These are phyloP conservation scores for Drosophila rhopaloa DNA, from an alignment of 1,140 invertebrate genomes.

Conservation along the genomic window DNA sequence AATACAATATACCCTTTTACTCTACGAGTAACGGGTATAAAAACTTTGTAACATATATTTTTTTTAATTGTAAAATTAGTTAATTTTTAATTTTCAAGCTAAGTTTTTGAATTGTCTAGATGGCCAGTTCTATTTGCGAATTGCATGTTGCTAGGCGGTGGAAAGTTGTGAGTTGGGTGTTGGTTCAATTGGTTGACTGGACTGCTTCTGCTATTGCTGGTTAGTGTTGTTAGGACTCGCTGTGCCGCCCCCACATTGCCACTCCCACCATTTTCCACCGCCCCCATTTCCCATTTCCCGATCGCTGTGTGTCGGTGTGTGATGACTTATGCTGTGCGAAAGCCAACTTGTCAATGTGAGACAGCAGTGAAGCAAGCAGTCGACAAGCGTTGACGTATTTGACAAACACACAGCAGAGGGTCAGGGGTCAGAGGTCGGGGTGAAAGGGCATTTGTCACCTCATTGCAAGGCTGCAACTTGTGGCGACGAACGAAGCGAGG, in stretches of 20 bases:
- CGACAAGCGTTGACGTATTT: slow-evolving; percentile 80
- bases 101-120: neutral
- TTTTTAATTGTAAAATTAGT: neutral
- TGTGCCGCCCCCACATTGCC: neutral
- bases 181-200: slow-evolving; percentile 44
- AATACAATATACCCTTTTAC: no score
- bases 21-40: no score
- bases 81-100: no score
- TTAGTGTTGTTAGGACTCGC: slow-evolving; percentile 47
- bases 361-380: slow-evolving; percentile 69
- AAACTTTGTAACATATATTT: no score
- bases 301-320: slow-evolving; percentile 14
- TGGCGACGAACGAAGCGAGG: slow-evolving; percentile 36
- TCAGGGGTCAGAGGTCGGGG: slow-evolving; percentile 3
- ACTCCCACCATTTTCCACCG: neutral
- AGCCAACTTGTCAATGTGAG: slow-evolving; percentile 79
- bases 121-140: slow-evolving; percentile 12
- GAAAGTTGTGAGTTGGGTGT: slow-evolving; percentile 20
- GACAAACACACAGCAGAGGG: slow-evolving; percentile 62
- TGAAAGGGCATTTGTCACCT: slow-evolving; percentile 39
- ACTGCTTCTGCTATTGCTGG: slow-evolving; percentile 33
- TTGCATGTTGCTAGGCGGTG: slow-evolving; percentile 14
- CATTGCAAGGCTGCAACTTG: slow-evolving; percentile 18
- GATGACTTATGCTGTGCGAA: slow-evolving; percentile 54
- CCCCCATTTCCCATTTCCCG: slow-evolving; percentile 13